Evolutionary conservation across 2,888 invertebrate species (phyloP), one percentile per base, ranked within the genome.

Genomic region (Frankliniella intonsa): DNA sequence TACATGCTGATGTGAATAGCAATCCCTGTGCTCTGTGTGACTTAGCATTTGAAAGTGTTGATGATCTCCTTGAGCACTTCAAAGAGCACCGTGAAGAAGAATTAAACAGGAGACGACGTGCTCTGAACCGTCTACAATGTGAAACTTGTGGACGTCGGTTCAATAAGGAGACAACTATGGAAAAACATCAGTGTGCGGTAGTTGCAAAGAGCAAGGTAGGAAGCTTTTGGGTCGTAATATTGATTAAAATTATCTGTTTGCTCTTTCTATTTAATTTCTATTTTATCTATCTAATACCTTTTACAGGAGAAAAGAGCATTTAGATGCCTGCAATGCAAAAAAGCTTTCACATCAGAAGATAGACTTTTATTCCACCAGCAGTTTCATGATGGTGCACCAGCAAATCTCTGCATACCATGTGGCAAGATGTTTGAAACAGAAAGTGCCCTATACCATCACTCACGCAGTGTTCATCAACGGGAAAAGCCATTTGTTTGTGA

Each of bases 361-460:
- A 76, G 69, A 25, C 69, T 76, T 25, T 22, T 76, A 10, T 76
- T 76, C 25, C 69, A 76, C 12, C 69, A 76, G 19, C 83, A 81
- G 38, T 83, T 84, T 69, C 84, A 84, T 80, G 81, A 84, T 51
- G 83, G 83, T 38, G 82, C 82, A 10, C 50, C 50, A 51, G 55
- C 81, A 49, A 83, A 84, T 80, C 55, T 80, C n/a, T 84, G 84
- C 81, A 82, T 79, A 14, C 76, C 81, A 14, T 84, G 84, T 82
- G 82, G 62, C 12, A 84, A 83, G 65, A 80, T 82, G 51, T 84
- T 83, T 82, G 83, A 83, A n/a, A 82, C 82, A 81, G 83, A 83
- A 82, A 82, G 83, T 27, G 69, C 80, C 50, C 80, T 84, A 14
- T 84, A 83, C 79, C 82, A 83, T 55, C 84, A 84, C 80, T 80